These are phyloP conservation scores for Gymnodraco acuticeps DNA, from an alignment of 2,797 vertebrate genomes.

Conservation along the genomic window DNA sequence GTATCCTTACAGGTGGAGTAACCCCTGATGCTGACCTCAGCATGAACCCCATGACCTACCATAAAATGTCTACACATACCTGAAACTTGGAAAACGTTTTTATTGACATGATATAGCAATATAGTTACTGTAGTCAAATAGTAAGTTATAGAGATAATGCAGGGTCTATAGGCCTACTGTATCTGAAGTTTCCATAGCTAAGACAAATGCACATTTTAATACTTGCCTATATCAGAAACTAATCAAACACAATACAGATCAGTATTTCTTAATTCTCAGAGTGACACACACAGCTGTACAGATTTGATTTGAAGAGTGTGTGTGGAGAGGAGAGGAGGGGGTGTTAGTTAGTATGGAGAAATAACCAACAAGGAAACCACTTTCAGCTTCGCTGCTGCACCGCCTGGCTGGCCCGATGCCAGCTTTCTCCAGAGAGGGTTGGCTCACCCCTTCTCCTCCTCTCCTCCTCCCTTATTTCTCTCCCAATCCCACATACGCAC, in stretches of 20 bases:
- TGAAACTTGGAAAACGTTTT: neutral
- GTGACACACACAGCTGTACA: slow-evolving; percentile 72
- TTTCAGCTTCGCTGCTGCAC: slow-evolving; percentile 78
- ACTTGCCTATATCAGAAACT: neutral
- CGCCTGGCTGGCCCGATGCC: slow-evolving; percentile 80
- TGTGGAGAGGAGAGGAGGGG: slow-evolving; percentile 17
- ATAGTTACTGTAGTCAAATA: neutral
- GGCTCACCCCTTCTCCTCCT: slow-evolving; percentile 79
- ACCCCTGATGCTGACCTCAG: neutral
- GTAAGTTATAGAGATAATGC: neutral
- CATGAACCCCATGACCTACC: neutral
- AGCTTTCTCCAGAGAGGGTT: slow-evolving; percentile 77
- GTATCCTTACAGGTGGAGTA: neutral
- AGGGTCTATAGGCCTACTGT: too few relatives aligned
- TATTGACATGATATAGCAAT: neutral
- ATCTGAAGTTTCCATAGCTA: neutral
- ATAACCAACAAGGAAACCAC: slow-evolving; percentile 81
- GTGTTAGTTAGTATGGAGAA: slow-evolving; percentile 37
- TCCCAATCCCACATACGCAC: slow-evolving; percentile 77
- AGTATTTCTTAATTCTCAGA: slow-evolving; percentile 43
- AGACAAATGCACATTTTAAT: neutral
- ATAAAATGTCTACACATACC: neutral
- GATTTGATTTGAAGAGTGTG: slow-evolving; percentile 54
- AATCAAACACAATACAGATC: slow-evolving; percentile 21
- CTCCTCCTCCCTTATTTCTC: slow-evolving; percentile 71